These are phyloP conservation scores for Fragum whitleyi DNA, from an alignment of 2,888 invertebrate species.

Conservation along the genomic window DNA sequence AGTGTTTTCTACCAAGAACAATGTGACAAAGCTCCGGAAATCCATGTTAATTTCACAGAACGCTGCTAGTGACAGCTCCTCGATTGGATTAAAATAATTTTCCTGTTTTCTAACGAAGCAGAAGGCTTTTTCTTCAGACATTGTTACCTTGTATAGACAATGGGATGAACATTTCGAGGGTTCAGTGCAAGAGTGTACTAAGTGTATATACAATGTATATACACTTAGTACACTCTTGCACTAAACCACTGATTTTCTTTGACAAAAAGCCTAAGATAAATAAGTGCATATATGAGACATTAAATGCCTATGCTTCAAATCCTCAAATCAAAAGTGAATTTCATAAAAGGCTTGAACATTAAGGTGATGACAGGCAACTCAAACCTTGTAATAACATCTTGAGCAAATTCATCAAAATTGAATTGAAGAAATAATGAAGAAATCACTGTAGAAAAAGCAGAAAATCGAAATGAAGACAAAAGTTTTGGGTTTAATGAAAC, in stretches of 20 bases:
- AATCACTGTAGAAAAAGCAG: too few relatives aligned
- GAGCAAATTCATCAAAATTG: too few relatives aligned
- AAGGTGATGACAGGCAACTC: too few relatives aligned
- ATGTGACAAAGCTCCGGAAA: constrained; percentile 23
- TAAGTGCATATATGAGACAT: not conserved
- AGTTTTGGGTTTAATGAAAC: too few relatives aligned
- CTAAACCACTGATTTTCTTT: not conserved
- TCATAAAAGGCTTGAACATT: too few relatives aligned
- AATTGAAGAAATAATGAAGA: too few relatives aligned
- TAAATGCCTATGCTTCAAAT: constrained; percentile 10
- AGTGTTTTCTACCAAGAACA: constrained; percentile 7
- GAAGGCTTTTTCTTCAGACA: not conserved
- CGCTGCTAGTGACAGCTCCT: constrained; percentile 18
- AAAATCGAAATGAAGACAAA: too few relatives aligned
- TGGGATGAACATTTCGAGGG: not conserved
- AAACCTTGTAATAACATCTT: too few relatives aligned
- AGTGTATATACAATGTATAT: too few relatives aligned
- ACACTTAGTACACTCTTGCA: too few relatives aligned
- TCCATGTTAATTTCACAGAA: constrained; percentile 30
- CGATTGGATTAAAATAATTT: constrained; percentile 29
- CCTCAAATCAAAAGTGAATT: too few relatives aligned
- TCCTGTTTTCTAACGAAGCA: constrained; percentile 14
- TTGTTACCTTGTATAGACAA: not conserved
- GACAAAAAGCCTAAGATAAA: not conserved
- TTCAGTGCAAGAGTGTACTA: too few relatives aligned